Base-by-base conservation (phyloP, 2,888 invertebrate species). In the Eretmocerus hayati region DNA sequence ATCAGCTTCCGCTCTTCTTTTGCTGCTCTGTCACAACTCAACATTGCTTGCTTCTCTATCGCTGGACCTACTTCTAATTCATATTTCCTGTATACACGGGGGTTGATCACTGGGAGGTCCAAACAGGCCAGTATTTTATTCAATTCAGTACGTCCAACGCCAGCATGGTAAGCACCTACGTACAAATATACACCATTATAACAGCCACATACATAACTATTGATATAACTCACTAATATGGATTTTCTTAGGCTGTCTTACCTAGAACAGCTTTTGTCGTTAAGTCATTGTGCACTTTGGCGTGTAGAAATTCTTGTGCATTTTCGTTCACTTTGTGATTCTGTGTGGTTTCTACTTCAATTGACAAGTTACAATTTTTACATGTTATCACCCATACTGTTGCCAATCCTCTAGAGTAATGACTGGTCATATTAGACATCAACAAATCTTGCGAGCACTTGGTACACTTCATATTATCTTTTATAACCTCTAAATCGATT, bases 31-130 rank as follows among this genome's bases (percentile, higher is more conserved):
- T 22, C 16, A 16, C 40, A 40, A 15, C 23, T 40, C 15, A 5
- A n/a, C 26, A 5, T 23, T 18, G 40, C 26, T 23, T 15, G 13
- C 19, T 40, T 16, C 26, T 40, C 40, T 23, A 40, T 40, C 9
- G 40, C 40, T 13, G 5, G n/a, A 22, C 40, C 40, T 18, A 40
- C 30, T 23, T 26, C 16, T 40, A n/a, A 23, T 40, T 40, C 11
- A 22, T 40, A 40, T 13, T 6, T 21, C 8, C 26, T 40, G 22
- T n/a, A 38, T 11, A 16, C 5, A 13, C 20, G 9, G 5, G 38
- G 20, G 9, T 18, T 13, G 8, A 40, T 22, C 9, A 19, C 5
- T 4, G 30, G 40, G 19, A 40, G 6, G 15, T 40, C 15, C 19
- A 26, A 5, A 15, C 40, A 40, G 16, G 40, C 22, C 16, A 40